Percentiles rank a stretch among this genome's conserved stretches.
phyloP scores from a whole-genome alignment of 2,888 invertebrate species.

The Dryocosmus kuriphilus region DNA sequence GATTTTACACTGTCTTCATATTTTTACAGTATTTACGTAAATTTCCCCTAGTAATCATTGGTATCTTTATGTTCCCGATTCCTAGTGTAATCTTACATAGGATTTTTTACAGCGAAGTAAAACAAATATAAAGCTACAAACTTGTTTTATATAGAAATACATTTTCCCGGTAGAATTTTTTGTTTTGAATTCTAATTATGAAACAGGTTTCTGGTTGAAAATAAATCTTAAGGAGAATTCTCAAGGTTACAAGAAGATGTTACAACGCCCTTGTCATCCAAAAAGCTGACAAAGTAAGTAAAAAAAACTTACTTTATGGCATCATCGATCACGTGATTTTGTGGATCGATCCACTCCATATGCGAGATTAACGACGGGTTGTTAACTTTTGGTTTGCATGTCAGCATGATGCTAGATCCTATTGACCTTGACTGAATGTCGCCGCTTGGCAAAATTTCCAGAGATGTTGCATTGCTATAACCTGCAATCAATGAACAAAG shows the following conservation, averaged over 20 bases:
- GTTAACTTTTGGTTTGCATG: constrained; percentile 86
- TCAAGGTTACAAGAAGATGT: neutral
- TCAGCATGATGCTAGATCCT: constrained; percentile 87
- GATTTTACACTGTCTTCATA: too few species aligned
- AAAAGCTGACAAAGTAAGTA: neutral
- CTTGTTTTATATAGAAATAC: neutral
- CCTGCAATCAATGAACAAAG: constrained; percentile 63
- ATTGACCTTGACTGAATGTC: constrained; percentile 86
- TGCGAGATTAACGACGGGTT: constrained; percentile 84
- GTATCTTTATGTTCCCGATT: too few species aligned
- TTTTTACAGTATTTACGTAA: too few species aligned
- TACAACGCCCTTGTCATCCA: neutral
- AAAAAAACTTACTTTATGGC: constrained; percentile 80
- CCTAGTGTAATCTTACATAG: too few species aligned
- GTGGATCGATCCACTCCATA: constrained; percentile 89
- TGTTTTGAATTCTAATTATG: too few species aligned
- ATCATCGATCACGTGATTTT: constrained; percentile 84
- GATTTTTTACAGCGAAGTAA: too few species aligned
- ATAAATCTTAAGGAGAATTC: neutral
- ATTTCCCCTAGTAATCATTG: too few species aligned
- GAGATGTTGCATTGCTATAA: constrained; percentile 73
- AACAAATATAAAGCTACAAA: too few species aligned
- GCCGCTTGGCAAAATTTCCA: constrained; percentile 86
- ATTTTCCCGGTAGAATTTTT: neutral
- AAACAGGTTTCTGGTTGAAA: neutral